Percentiles rank a stretch among this genome's conserved stretches.
These are phyloP conservation scores for Temnothorax nylanderi DNA, from an alignment of 1,140 invertebrate genomes.

Conservation along the genomic window DNA sequence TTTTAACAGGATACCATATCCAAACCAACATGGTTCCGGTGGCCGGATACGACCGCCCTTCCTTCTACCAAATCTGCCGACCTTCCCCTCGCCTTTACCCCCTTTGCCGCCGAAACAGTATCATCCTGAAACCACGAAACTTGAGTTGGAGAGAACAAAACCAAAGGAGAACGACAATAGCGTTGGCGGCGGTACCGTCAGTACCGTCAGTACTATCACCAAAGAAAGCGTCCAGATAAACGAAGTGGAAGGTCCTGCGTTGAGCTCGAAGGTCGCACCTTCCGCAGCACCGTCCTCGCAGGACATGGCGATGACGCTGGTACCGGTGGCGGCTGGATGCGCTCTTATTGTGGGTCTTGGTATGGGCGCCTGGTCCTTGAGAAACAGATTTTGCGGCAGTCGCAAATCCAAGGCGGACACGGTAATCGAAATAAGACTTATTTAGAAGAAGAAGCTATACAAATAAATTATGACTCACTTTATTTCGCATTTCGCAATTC, in stretches of 20 bases:
- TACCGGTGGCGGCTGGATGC: conserved; percentile 87
- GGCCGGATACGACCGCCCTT: conserved; percentile 79
- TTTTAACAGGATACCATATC: conserved; percentile 74
- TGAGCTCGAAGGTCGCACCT: conserved; percentile 77
- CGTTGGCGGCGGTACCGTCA: background rate
- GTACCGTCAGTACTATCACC: background rate
- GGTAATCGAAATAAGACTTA: conserved; percentile 49
- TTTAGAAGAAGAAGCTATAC: background rate
- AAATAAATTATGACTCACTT: no score
- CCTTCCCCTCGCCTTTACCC: conserved; percentile 70
- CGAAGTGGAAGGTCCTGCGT: conserved; percentile 79
- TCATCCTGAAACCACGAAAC: conserved; percentile 75
- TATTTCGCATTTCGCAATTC: no score
- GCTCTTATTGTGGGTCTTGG: conserved; percentile 86
- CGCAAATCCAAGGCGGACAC: conserved; percentile 79
- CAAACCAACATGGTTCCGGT: conserved; percentile 75
- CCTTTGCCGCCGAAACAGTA: conserved; percentile 57
- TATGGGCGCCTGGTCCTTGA: conserved; percentile 86
- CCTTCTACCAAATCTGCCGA: conserved; percentile 77
- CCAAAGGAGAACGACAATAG: conserved; percentile 31
- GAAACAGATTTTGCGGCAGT: conserved; percentile 86
- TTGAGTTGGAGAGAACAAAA: conserved; percentile 72
- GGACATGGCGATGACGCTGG: conserved; percentile 86
- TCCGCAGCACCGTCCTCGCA: conserved; percentile 76
- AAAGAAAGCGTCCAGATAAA: conserved; percentile 62